Base-by-base conservation (phyloP, 1,140 invertebrate species). In the Camponotus pennsylvanicus region DNA sequence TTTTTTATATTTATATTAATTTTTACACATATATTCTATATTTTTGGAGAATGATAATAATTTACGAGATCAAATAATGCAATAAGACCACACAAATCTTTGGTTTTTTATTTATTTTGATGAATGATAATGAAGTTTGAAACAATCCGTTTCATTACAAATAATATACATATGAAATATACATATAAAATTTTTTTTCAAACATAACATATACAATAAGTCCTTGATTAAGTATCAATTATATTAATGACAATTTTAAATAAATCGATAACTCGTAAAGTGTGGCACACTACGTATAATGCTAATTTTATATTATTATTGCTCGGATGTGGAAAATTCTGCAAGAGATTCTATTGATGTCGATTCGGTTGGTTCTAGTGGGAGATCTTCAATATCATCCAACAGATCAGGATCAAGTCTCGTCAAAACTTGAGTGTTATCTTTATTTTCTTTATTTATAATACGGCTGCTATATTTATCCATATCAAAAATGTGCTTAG, bases 331-430 rank as follows among this genome's bases (percentile, higher is more conserved):
- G 9, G 42, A 75, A 83, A 45, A 18, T 63, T 71, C 13, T 49
- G 15, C 2, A 9, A 27, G 21, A 5, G 13, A 71, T 61, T 83
- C 42, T 9, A 7, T 37, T 61, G 32, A 55, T 42, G 75, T 34
- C 40, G 15, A n/a, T 49, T 86, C 40, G 4, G 63, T 76, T 11
- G 32, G 18, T 67, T 34, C 66, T 34, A 34, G 0, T 83, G 78
- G 34, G 32, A 40, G 85, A 76, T 66, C n/a, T 67, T 86, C 85
- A 32, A 84, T 42, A 21, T 86, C 80, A 34, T 84, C 79, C 0
- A 76, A 18, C 52, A 86, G 2, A 66, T 86, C 79, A 73, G 80
- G 61, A 64, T 86, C 85, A 42, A 84, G 5, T 55, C 55, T 32
- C 9, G 34, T n/a, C 37, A 9, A 13, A 80, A 0, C 18, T 1